Evolutionary conservation across 2,888 invertebrate species (phyloP), one percentile per base, ranked within the genome.

Genomic region (Drosophila tripunctata): DNA sequence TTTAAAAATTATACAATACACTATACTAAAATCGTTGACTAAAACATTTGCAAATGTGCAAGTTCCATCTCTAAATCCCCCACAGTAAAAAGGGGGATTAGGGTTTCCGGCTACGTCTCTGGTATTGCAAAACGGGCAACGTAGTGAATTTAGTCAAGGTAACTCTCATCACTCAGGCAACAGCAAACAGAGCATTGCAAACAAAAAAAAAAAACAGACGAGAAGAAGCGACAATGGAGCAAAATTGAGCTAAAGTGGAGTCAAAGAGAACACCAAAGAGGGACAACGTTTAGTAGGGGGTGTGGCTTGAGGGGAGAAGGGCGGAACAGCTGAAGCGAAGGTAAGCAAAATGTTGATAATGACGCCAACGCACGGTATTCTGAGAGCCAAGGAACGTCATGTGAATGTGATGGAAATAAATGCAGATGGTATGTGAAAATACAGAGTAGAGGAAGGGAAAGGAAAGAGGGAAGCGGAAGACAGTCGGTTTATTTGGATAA

Each of bases 401-500:
- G 72, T 76, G 72, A 76, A 65, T 75, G 48, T 60, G 71, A 50
- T 56, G 64, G 60, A 60, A 67, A 38, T 41, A 36, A 50, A 50
- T 50, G 67, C 41, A 44, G 47, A 33, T 48, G 35, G 24, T 48
- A 52, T 21, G 40, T 55, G 22, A n/a, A 15, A 21, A 12, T 19
- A 24, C 27, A 27, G 6, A 15, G 43, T 30, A 2, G 14, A 5
- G 30, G 35, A 2, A 14, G 38, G 7, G 15, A 12, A 19, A 12
- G 8, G n/a, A 1, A 7, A 43, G 38, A 15, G 36, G 33, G 10
- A 2, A 36, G 43, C 4, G 4, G 27, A 33, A 33, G 41, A 47
- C 43, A 66, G 52, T 45, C 63, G 72, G 72, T 82, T 82, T 87
- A 82, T 82, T 82, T 82, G 85, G 87, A 73, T 87, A 82, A 82